Conservation (phyloP, 2,113 vertebrate species). For the Micronisus gabar region DNA sequence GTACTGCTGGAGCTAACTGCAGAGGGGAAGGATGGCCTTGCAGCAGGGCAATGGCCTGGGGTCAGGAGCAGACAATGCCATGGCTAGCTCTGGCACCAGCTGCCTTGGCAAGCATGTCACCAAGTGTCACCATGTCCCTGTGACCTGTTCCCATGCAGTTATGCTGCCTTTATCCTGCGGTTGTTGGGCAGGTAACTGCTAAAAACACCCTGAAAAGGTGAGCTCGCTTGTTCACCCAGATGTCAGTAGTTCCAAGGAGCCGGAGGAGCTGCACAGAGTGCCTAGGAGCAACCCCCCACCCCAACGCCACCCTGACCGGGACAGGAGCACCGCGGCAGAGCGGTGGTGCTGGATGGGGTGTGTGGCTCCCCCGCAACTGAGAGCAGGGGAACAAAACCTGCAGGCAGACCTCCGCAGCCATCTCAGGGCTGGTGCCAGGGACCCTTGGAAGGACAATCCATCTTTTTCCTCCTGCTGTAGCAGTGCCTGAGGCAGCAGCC, state of each 20-base stretch:
- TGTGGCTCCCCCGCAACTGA: fast-evolving
- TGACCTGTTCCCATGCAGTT: neutral
- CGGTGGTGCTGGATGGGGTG: neutral
- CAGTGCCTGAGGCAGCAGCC: neutral
- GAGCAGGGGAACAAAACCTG: neutral
- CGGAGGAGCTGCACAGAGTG: neutral
- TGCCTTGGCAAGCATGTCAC: neutral
- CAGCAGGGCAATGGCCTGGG: neutral
- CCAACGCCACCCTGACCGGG: fast-evolving
- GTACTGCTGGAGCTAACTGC: neutral
- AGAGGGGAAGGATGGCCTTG: neutral
- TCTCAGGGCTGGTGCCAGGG: neutral
- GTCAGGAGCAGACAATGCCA: neutral
- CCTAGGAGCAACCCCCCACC: neutral
- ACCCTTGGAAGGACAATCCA: neutral
- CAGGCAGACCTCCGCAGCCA: neutral
- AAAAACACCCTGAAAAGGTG: neutral
- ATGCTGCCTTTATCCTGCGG: neutral
- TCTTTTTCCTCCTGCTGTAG: neutral
- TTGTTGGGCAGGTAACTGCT: neutral
- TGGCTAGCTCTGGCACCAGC: neutral
- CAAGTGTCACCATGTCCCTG: neutral
- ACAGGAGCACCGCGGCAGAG: neutral
- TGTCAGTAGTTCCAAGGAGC: neutral
- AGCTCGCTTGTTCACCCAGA: neutral